Evolutionary conservation across 2,113 vertebrate genomes (phyloP).

Genomic region (Fulmarus glacialis): DNA sequence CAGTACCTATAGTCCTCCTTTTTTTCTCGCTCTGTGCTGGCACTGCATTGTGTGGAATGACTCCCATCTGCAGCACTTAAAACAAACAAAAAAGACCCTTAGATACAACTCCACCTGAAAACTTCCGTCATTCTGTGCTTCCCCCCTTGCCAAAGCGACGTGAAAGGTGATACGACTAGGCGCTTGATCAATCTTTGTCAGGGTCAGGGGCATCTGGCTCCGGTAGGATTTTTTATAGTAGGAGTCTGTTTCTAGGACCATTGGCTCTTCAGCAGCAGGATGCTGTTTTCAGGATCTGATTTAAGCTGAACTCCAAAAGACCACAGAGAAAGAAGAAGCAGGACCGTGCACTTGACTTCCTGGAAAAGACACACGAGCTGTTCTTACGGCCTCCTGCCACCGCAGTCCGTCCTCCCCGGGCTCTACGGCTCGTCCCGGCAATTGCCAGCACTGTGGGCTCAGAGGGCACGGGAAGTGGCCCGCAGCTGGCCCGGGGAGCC

Average conservation of each 20-base stretch:
- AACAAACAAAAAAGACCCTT: neutral
- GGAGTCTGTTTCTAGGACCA: neutral
- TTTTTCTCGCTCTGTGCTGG: neutral
- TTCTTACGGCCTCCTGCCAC: neutral
- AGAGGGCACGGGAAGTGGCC: neutral
- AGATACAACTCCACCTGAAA: neutral
- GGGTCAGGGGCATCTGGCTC: neutral
- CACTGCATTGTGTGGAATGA: neutral
- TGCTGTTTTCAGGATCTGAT: neutral
- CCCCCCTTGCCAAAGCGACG: neutral
- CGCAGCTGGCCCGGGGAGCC: neutral
- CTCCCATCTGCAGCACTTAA: neutral
- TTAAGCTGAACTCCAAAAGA: neutral
- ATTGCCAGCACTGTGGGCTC: neutral
- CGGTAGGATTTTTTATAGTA: neutral
- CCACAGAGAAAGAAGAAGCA: conserved; percentile 1
- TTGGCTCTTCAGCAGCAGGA: neutral
- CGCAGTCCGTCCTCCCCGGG: neutral
- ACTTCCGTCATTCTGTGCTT: neutral
- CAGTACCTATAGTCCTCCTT: neutral
- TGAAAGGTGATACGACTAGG: neutral
- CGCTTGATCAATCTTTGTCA: neutral
- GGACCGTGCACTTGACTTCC: neutral
- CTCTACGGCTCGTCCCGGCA: neutral
- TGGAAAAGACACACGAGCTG: neutral